phyloP scores from a whole-genome alignment of 2,888 invertebrate species.

The Bursaphelenchus okinawaensis region DNA sequence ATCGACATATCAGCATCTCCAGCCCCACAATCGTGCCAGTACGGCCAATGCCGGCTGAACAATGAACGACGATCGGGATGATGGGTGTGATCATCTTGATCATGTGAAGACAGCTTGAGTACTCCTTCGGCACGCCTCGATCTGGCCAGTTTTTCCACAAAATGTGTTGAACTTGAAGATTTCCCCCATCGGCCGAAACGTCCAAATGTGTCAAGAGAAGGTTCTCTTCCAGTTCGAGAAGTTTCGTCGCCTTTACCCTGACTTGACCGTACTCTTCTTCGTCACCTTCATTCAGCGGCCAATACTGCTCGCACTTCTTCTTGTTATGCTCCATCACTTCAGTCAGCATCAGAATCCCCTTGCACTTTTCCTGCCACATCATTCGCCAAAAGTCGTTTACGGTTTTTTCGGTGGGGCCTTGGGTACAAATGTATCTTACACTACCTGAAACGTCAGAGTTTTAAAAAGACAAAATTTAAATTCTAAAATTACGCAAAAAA shows the following conservation, averaged over 20 bases:
- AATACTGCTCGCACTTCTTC: slow-evolving; percentile 48
- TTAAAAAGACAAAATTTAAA: background rate
- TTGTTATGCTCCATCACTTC: slow-evolving; percentile 40
- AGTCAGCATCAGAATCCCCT: slow-evolving; percentile 41
- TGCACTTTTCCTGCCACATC: slow-evolving; percentile 42
- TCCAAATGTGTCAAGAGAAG: background rate
- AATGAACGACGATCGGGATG: slow-evolving; percentile 32
- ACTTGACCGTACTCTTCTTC: slow-evolving; percentile 3
- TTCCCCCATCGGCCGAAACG: background rate
- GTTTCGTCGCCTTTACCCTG: background rate
- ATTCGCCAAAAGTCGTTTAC: slow-evolving; percentile 44
- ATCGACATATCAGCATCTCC: slow-evolving; percentile 32
- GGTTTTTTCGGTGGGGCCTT: slow-evolving; percentile 37
- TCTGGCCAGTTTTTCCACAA: slow-evolving; percentile 47
- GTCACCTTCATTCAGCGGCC: slow-evolving; percentile 30
- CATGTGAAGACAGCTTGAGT: slow-evolving; percentile 30
- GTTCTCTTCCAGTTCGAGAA: background rate
- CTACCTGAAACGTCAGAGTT: background rate
- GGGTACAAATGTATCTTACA: slow-evolving; percentile 13
- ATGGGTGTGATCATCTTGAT: slow-evolving; percentile 15
- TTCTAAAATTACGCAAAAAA: no score
- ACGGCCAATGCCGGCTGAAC: slow-evolving; percentile 38
- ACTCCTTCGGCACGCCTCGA: slow-evolving; percentile 40
- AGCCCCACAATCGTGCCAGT: slow-evolving; percentile 46
- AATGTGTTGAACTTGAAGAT: slow-evolving; percentile 29